Evolutionary conservation across 2,888 invertebrate genomes (phyloP).

Genomic region (Eupithecia pulchellata): DNA sequence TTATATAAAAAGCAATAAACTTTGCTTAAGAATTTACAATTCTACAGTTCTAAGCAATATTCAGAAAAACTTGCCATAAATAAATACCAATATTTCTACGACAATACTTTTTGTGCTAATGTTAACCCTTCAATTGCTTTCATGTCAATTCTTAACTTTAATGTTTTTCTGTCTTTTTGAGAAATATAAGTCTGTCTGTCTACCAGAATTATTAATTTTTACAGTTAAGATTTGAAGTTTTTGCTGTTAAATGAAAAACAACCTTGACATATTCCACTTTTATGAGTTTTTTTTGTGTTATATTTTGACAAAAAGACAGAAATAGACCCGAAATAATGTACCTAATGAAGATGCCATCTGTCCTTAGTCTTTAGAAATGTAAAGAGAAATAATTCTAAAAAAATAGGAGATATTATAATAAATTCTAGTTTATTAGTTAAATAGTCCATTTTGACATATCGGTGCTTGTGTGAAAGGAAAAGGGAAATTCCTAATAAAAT

Average conservation of each 20-base stretch:
- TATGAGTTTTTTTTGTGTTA: not conserved
- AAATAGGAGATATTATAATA: conserved; percentile 63
- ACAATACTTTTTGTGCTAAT: conserved; percentile 54
- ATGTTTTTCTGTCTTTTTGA: conserved; percentile 41
- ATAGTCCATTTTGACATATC: conserved; percentile 83
- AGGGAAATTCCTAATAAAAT: conserved; percentile 70
- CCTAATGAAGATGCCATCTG: conserved; percentile 64
- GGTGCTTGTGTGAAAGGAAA: conserved; percentile 77
- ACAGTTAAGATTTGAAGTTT: not conserved
- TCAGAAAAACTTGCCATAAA: conserved; percentile 22
- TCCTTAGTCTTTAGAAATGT: conserved; percentile 64
- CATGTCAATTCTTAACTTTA: conserved; percentile 65
- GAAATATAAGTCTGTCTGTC: too few species aligned
- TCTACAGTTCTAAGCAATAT: not conserved
- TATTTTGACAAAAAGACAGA: conserved; percentile 48
- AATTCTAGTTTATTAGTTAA: conserved; percentile 40
- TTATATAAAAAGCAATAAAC: not conserved
- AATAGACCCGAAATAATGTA: conserved; percentile 46
- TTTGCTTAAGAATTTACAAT: not conserved
- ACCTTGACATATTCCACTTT: not conserved
- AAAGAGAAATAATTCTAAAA: conserved; percentile 74
- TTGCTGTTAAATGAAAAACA: not conserved
- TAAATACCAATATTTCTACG: conserved; percentile 49
- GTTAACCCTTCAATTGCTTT: conserved; percentile 60
- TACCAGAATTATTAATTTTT: too few species aligned